These are phyloP conservation scores for Sinocyclocheilus anshuiensis DNA, from an alignment of 2,113 vertebrate genomes.

Conservation along the genomic window DNA sequence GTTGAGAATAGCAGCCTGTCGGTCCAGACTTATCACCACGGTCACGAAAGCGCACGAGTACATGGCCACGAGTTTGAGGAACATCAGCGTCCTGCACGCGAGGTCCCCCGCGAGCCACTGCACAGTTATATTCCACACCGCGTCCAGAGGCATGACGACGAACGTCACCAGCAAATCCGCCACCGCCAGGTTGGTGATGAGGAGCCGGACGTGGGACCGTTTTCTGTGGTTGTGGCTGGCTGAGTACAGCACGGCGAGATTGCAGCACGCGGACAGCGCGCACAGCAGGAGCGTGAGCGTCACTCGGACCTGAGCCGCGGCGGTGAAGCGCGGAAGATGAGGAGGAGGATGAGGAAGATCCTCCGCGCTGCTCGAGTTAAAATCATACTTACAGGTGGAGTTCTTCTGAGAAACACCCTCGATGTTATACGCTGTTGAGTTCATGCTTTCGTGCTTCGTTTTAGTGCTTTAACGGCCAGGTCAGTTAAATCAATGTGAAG, in stretches of 20 bases:
- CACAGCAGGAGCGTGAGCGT: slow-evolving; percentile 81
- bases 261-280: slow-evolving; percentile 75
- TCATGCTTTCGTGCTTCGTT: not conserved
- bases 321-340: slow-evolving; percentile 82
- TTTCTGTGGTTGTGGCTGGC: slow-evolving; percentile 69
- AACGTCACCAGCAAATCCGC: slow-evolving; percentile 84
- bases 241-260: slow-evolving; percentile 76
- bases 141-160: slow-evolving; percentile 86
- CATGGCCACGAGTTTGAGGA: slow-evolving; percentile 86
- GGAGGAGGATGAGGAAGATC: not conserved
- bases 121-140: slow-evolving; percentile 85
- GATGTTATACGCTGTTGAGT: not conserved
- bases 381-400: not conserved
- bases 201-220: slow-evolving; percentile 79
- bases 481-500: not conserved
- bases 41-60: slow-evolving; percentile 85
- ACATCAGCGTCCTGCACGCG: slow-evolving; percentile 85
- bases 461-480: not conserved
- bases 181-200: slow-evolving; percentile 81
- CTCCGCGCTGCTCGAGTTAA: not conserved
- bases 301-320: slow-evolving; percentile 81
- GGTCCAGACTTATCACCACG: slow-evolving; percentile 85
- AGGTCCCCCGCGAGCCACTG: slow-evolving; percentile 83
- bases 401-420: slow-evolving; percentile 1
- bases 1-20: slow-evolving; percentile 82